Conservation (phyloP, 2,113 vertebrate species). For the Oostethus manadensis region DNA sequence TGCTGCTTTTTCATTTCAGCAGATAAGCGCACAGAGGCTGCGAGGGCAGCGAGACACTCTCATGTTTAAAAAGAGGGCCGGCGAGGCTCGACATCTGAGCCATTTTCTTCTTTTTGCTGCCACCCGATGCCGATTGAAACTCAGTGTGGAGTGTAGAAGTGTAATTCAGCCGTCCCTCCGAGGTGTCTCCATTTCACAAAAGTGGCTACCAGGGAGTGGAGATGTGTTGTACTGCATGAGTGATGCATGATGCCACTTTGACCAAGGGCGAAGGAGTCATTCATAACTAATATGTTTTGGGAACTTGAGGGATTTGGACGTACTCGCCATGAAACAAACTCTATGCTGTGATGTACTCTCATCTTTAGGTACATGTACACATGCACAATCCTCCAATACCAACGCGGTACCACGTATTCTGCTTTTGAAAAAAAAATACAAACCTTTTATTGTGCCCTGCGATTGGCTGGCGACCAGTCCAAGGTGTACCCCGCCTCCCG, state of each 20-base stretch:
- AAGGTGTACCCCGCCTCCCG: too few species aligned
- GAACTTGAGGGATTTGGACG: slow-evolving; percentile 49
- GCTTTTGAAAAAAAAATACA: too few species aligned
- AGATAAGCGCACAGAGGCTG: background rate
- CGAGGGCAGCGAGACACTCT: slow-evolving; percentile 31
- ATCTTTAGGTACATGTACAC: background rate
- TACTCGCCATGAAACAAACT: slow-evolving; percentile 38
- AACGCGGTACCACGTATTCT: too few species aligned
- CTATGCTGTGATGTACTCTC: slow-evolving; percentile 18
- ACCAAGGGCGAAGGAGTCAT: slow-evolving; percentile 66
- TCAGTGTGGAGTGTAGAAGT: slow-evolving; percentile 47
- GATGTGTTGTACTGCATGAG: slow-evolving; percentile 51
- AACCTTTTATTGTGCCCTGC: too few species aligned
- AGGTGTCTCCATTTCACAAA: slow-evolving; percentile 55
- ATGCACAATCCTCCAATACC: background rate
- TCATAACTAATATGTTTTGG: slow-evolving; percentile 34
- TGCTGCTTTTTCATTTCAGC: slow-evolving; percentile 8
- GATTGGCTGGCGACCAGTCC: too few species aligned
- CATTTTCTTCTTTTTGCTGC: slow-evolving; percentile 6
- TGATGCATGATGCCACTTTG: slow-evolving; percentile 69
- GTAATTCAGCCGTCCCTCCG: slow-evolving; percentile 46
- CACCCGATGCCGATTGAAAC: slow-evolving; percentile 36
- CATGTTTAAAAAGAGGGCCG: slow-evolving; percentile 35
- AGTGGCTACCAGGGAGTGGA: slow-evolving; percentile 50
- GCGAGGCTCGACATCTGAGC: slow-evolving; percentile 25